Evolutionary conservation across 2,888 invertebrate genomes (phyloP).

Genomic region (Microdon myrmicae): DNA sequence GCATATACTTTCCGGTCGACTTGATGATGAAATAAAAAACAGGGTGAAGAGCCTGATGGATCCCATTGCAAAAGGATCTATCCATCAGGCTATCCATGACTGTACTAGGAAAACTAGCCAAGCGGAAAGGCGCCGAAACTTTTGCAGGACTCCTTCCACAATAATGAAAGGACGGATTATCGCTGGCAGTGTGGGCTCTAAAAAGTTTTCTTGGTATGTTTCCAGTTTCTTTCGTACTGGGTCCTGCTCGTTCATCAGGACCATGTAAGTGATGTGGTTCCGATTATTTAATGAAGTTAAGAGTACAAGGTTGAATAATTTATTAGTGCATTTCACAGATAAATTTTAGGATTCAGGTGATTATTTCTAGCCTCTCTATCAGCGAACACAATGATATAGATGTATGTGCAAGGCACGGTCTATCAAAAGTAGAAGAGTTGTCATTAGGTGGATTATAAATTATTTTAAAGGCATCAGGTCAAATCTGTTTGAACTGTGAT

Average conservation of each 20-base stretch:
- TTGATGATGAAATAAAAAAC: slow-evolving; percentile 52
- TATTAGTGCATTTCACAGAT: slow-evolving; percentile 13
- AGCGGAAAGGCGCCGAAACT: slow-evolving; percentile 33
- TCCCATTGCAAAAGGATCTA: slow-evolving; percentile 48
- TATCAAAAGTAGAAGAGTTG: too few relatives aligned
- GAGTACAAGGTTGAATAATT: slow-evolving; percentile 23
- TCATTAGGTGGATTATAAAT: too few relatives aligned
- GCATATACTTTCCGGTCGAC: slow-evolving; percentile 45
- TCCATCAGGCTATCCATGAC: slow-evolving; percentile 37
- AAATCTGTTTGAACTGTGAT: too few relatives aligned
- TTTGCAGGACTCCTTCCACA: too few relatives aligned
- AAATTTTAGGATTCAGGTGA: too few relatives aligned
- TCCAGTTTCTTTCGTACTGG: neutral
- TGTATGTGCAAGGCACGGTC: too few relatives aligned
- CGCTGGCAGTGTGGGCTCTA: slow-evolving; percentile 32
- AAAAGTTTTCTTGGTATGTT: slow-evolving; percentile 22
- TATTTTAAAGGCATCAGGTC: too few relatives aligned
- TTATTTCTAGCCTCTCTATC: too few relatives aligned
- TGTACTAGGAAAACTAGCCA: slow-evolving; percentile 40
- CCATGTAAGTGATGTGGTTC: slow-evolving; percentile 25
- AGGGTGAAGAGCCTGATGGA: slow-evolving; percentile 46
- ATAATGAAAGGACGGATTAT: slow-evolving; percentile 30
- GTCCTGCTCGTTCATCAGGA: neutral
- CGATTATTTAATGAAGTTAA: slow-evolving; percentile 37
- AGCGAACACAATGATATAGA: too few relatives aligned